Evolutionary conservation across 1,140 invertebrate genomes (phyloP), one percentile per base, ranked within the genome.

Genomic region (Drosophila kanapiae): DNA sequence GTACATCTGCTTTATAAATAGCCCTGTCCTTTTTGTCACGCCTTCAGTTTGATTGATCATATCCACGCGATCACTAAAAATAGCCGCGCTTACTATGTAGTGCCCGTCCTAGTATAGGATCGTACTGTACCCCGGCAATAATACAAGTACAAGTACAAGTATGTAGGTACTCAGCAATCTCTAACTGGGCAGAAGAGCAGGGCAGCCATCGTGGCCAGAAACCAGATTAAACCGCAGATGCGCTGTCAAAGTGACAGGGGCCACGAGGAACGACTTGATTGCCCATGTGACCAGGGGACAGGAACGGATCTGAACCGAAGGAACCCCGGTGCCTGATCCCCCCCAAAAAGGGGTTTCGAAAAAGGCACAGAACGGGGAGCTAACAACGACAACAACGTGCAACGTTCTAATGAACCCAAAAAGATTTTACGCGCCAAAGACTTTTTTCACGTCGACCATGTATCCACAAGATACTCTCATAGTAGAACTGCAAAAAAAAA

Each of bases 391-490:
- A 54, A 68, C 67, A 71, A 81, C 84, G 85, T 88, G 75, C 84
- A 88, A 88, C 84, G 84, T 88, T 88, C 84, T 88, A 88, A 88
- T 88, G 85, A 88, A 88, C 84, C 85, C 84, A 67, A 85, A 72
- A 90, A 81, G 85, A 88, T 90, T 88, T 88, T 85, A 88, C 85
- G 84, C 84, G 81, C 84, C 84, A 90, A 88, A 84, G 80, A 68
- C 68, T 84, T 87, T 87, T 82, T 90, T 90, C 62, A 87, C 76
- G 68, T 80, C 80, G 75, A 31, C 29, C 49, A 51, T 59, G 62
- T 79, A 85, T 71, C 69, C 53, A 61, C 61, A 58, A 78, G 76
- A 78, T 78, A 70, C 69, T 40, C 62, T 76, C 54, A 57, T 59
- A 57, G 63, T 51, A 76, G 57, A 57, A 80, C 70, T 78, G 80